phyloP scores from a whole-genome alignment of 2,797 vertebrate species.

The Melanotaenia boesemani region DNA sequence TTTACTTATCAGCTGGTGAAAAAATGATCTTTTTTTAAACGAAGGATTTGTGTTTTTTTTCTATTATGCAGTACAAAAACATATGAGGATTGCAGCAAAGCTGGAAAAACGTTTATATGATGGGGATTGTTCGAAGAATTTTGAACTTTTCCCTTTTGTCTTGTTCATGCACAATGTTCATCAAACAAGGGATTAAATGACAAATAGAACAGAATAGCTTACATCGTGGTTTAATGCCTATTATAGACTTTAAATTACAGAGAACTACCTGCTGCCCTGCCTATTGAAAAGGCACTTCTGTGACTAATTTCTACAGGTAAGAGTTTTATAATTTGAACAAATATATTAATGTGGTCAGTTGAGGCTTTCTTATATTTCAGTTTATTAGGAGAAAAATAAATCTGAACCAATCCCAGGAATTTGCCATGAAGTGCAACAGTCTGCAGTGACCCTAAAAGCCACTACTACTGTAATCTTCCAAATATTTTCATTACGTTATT shows the following conservation, averaged over 20 bases:
- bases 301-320: too few relatives aligned
- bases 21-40: not conserved
- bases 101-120: not conserved
- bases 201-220: not conserved
- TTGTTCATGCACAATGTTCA: not conserved
- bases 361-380: not conserved
- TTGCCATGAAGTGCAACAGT: not conserved
- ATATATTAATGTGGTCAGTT: not conserved
- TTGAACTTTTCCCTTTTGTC: not conserved
- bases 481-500: conserved; percentile 36
- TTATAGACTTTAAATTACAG: too few relatives aligned
- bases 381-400: not conserved
- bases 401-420: not conserved
- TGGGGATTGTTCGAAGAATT: not conserved
- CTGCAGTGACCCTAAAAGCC: conserved; percentile 34
- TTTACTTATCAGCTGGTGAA: not conserved
- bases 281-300: too few relatives aligned
- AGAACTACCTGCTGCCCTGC: too few relatives aligned
- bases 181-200: not conserved
- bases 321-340: not conserved
- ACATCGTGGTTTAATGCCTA: not conserved
- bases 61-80: not conserved
- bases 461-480: conserved; percentile 13
- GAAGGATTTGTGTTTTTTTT: not conserved
- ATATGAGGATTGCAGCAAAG: not conserved